Base-by-base conservation (phyloP, 2,888 invertebrate genomes). In the Entomobrya multifasciata region DNA sequence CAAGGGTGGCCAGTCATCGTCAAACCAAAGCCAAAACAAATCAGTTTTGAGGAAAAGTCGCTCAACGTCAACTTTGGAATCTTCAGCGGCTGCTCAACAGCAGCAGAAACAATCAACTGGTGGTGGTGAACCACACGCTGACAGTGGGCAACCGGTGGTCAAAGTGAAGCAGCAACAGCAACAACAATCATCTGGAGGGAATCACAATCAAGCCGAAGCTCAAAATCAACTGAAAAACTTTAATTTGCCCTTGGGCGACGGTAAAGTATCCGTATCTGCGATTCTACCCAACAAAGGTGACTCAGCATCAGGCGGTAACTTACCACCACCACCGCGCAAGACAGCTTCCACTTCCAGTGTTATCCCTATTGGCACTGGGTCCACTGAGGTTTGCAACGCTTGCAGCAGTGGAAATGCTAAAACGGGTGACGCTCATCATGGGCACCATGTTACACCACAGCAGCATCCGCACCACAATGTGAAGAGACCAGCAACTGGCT, bases 401-500 rank as follows among this genome's bases (percentile, higher is more conserved):
- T 82, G 78, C 25, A 72, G 60, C 62, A 60, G 74, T 74, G 81
- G 84, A 52, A 78, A 87, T 67, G 84, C 88, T 20, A 88, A 90
- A 74, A 60, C 89, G 47, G 88, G 87, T 65, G 87, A 85, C 72
- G 86, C 49, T 27, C 91, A 91, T 44, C 93, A 93, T 89, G 91
- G 92, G 62, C 92, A 92, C 82, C 92, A 70, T 47, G 80, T 20
- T 27, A 88, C 44, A 81, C 86, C 86, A 80, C 86, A 87, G 74
- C 76, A 78, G 87, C 86, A 83, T 85, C 87, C 76, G 72, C 77
- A 87, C 83, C 86, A 86, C 82, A 72, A 85, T 82, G 85, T 89
- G 86, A 60, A 88, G 74, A 80, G 70, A 70, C 70, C 87, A 10
- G 85, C 88, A 93, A 95, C 77, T 13, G 74, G 78, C 49, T 72